Base-by-base conservation (phyloP, 2,797 vertebrate genomes). In the Furcifer pardalis region DNA sequence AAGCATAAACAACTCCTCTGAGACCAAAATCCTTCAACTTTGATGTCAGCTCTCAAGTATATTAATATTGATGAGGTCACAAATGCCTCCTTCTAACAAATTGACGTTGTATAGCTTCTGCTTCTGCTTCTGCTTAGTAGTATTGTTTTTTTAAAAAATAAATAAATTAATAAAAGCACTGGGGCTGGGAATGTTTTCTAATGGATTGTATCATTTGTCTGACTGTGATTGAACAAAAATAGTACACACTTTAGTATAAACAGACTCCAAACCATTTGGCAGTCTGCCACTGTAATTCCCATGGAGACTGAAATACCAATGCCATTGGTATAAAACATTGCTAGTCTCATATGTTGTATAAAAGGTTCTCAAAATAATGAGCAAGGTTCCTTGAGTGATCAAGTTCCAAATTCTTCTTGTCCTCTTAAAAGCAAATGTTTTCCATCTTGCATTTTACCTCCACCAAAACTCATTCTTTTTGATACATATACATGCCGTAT, bases 61-160 rank as follows among this genome's bases (percentile, higher is more conserved):
- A 78, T 72, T 77, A 79, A 86, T 77, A 87, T 79, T 75, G 79
- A 90, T 84, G 73, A 82, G n/a, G 46, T 84, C 62, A 81, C 56
- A 25, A 44, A 19, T 87, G 23, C 66, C 77, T 13, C 82, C 82
- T 89, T 56, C 66, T 85, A 71, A 59, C 4, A 84, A 91, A 78
- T 30, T 37, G 49, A 0, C 68, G 52, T 62, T 72, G 4, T 68
- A 15, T 88, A 74, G 27, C 21, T 77, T 21, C 3, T 23, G 81
- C n/a, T n/a, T n/a, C n/a, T n/a, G 13, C 46, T 49, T 49, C 46
- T 49, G 13, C 46, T 49, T 49, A 49, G 13, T 49, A 5, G 46
- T 49, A 49, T 49, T 12, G 1, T 49, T 49, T n/a, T n/a, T n/a
- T n/a, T n/a, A n/a, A 59, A 59, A 59, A 30, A 63, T 7, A 63